These are phyloP conservation scores for Pegoplata infirma DNA, from an alignment of 2,888 invertebrate genomes.

Conservation along the genomic window DNA sequence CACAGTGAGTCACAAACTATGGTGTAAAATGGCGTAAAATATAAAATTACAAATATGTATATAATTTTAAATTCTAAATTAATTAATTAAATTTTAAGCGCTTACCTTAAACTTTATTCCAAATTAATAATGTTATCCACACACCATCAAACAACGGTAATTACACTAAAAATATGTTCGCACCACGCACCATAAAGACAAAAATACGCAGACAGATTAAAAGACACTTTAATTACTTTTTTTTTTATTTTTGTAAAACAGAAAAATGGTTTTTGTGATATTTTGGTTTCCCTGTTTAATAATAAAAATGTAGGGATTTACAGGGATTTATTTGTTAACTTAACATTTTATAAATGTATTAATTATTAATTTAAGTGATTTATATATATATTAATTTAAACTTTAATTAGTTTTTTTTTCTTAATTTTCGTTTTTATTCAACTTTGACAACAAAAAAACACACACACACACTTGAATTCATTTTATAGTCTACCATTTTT, in stretches of 20 bases:
- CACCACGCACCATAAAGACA: constrained; percentile 1
- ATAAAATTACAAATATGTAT: background rate
- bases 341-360: background rate
- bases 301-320: too few relatives aligned
- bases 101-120: constrained; percentile 27
- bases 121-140: background rate
- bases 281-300: too few relatives aligned
- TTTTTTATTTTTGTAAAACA: background rate
- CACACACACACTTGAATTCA: constrained; percentile 23
- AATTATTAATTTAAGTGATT: background rate
- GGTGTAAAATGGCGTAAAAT: too few relatives aligned
- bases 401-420: constrained; percentile 3
- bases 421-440: background rate
- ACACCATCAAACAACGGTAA: constrained; percentile 25
- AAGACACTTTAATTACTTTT: constrained; percentile 29
- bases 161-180: constrained; percentile 15
- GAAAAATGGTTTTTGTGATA: too few relatives aligned
- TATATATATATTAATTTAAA: background rate
- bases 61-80: background rate
- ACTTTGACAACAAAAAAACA: constrained; percentile 19
- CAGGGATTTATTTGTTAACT: background rate
- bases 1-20: constrained; percentile 38
- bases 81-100: background rate
- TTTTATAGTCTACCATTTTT: constrained; percentile 45
- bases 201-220: constrained; percentile 17